These are phyloP conservation scores for Ceratitis capitata DNA, from an alignment of 1,140 invertebrate species.

Conservation along the genomic window DNA sequence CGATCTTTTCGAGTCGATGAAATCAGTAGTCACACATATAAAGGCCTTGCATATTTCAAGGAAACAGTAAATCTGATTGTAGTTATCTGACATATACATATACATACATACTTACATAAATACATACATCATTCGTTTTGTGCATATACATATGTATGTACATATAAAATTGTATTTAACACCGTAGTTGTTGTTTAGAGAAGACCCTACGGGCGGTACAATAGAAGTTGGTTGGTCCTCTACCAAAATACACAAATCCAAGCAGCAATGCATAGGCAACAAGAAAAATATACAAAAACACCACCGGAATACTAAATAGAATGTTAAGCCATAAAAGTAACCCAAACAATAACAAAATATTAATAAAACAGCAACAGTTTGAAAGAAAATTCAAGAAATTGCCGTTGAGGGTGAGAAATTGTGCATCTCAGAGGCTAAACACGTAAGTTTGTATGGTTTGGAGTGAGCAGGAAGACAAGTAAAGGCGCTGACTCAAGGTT, in stretches of 20 bases:
- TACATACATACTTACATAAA: not conserved
- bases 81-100: not conserved
- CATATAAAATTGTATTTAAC: not conserved
- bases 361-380: slow-evolving; percentile 4
- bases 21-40: too few relatives aligned
- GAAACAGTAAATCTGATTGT: too few relatives aligned
- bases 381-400: not conserved
- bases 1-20: not conserved
- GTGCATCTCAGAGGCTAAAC: not conserved
- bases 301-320: not conserved
- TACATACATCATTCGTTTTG: not conserved
- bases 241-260: not conserved
- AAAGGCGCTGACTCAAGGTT: not conserved
- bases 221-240: not conserved
- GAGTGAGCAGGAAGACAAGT: not conserved
- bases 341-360: slow-evolving; percentile 24
- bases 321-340: not conserved
- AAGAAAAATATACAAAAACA: not conserved
- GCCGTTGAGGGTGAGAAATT: not conserved
- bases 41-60: too few relatives aligned
- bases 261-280: not conserved
- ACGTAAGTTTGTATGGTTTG: not conserved
- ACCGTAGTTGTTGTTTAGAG: not conserved
- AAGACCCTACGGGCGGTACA: not conserved
- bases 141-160: not conserved